Evolutionary conservation across 2,113 vertebrate genomes (phyloP), one percentile per base, ranked within the genome.

Genomic region (Australoheros scitulus): DNA sequence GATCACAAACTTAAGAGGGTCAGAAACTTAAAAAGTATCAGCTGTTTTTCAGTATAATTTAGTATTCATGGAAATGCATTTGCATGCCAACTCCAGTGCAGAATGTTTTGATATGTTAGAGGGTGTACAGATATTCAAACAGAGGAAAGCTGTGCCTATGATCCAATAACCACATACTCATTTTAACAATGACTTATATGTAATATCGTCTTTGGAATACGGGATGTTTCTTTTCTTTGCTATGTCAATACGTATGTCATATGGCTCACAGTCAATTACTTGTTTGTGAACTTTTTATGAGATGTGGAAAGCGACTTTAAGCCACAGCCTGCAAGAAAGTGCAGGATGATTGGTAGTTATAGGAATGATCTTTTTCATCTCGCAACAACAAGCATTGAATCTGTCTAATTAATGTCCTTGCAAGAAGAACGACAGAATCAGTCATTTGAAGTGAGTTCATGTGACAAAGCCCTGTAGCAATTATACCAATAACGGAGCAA

Each of bases 381-480:
- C 58, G 38, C 34, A 18, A 15, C 47, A 38, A 80, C 57, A 82
- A 74, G n/a, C 38, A 43, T n/a, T 22, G 20, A 56, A 61, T 63
- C 59, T 75, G 52, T 57, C 47, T 36, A 50, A 52, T 20, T 3
- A 76, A 60, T n/a, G 64, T 50, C 59, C 41, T 64, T 36, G 6
- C 29, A 9, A 63, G 57, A 63, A 20, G 20, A 78, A 41, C 7
- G 14, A 38, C 36, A 74, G 57, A 64, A 63, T 79, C 76, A 41
- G 32, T 60, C 57, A 56, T 81, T 38, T 76, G 60, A 58, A 47
- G 38, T 36, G 65, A n/a, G 52, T 56, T 61, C 18, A 68, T 38
- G 55, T 63, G 47, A 77, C 41, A 80, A 84, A 85, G 26, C 59
- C 77, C 47, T 79, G 38, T 11, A 57, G 79, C 68, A 55, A 65